Evolutionary conservation across 1,140 invertebrate species (phyloP).

Genomic region (Vanessa atalanta): DNA sequence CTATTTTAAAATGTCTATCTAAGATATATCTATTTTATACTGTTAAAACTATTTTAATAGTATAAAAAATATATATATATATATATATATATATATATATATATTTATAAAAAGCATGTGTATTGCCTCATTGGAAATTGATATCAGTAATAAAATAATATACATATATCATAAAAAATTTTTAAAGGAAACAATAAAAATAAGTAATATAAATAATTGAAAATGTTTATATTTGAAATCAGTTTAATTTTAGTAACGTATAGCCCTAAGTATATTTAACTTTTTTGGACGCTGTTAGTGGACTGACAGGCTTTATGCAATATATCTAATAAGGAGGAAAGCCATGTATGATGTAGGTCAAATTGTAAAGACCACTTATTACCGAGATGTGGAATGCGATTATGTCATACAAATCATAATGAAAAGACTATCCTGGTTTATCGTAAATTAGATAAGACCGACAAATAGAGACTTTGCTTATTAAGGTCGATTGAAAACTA

Average conservation of each 20-base stretch:
- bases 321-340: conserved; percentile 38
- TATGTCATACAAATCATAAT: conserved; percentile 43
- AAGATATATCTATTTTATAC: too few relatives aligned
- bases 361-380: conserved; percentile 20
- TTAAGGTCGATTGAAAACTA: conserved; percentile 36
- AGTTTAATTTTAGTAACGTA: background rate
- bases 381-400: conserved; percentile 46
- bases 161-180: too few relatives aligned
- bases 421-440: conserved; percentile 33
- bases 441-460: conserved; percentile 30
- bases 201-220: too few relatives aligned
- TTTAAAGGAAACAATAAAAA: too few relatives aligned
- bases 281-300: background rate
- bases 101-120: too few relatives aligned
- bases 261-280: conserved; percentile 1
- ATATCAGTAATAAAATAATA: too few relatives aligned
- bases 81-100: too few relatives aligned
- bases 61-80: too few relatives aligned
- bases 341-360: conserved; percentile 37
- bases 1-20: too few relatives aligned
- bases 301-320: conserved; percentile 11
- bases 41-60: too few relatives aligned
- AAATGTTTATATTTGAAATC: too few relatives aligned
- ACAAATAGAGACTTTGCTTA: conserved; percentile 36
- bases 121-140: too few relatives aligned